A percentile compares a stretch with the other conserved stretches of the same genome.
Evolutionary conservation across 2,797 vertebrate species (phyloP).

Genomic region (Parambassis ranga): DNA sequence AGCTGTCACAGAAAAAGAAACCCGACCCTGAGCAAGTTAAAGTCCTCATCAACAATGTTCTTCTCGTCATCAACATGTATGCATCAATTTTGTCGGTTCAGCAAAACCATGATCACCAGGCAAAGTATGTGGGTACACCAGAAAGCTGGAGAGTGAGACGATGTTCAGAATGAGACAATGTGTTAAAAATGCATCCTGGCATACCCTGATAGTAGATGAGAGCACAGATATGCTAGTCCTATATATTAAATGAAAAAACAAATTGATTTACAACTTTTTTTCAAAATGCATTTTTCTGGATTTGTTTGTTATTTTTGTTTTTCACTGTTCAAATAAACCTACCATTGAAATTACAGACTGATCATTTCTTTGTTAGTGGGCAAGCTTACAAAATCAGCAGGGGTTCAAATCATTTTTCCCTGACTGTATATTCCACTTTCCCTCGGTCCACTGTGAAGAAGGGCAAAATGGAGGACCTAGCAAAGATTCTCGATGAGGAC

Average conservation of each 20-base stretch:
- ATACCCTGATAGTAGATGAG: conserved; percentile 25
- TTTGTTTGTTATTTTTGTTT: too few relatives aligned
- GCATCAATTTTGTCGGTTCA: conserved; percentile 34
- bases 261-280: too few relatives aligned
- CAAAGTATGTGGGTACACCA: conserved; percentile 37
- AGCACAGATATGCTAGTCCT: conserved; percentile 33
- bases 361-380: too few relatives aligned
- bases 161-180: conserved; percentile 9
- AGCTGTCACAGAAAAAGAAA: not conserved
- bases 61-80: conserved; percentile 40
- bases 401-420: too few relatives aligned
- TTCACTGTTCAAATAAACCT: too few relatives aligned
- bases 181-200: conserved; percentile 30
- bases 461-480: conserved; percentile 35
- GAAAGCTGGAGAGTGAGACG: conserved; percentile 17
- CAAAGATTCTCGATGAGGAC: conserved; percentile 18
- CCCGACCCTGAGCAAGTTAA: too few relatives aligned
- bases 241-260: conserved; percentile 30
- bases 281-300: too few relatives aligned
- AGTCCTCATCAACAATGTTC: conserved; percentile 36
- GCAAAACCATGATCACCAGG: conserved; percentile 38
- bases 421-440: conserved; percentile 51
- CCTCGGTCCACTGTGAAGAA: conserved; percentile 37
- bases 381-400: too few relatives aligned
- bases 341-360: too few relatives aligned